Evolutionary conservation across 1,140 invertebrate genomes (phyloP), one percentile per base, ranked within the genome.

Genomic region (Drosophila setifemur): DNA sequence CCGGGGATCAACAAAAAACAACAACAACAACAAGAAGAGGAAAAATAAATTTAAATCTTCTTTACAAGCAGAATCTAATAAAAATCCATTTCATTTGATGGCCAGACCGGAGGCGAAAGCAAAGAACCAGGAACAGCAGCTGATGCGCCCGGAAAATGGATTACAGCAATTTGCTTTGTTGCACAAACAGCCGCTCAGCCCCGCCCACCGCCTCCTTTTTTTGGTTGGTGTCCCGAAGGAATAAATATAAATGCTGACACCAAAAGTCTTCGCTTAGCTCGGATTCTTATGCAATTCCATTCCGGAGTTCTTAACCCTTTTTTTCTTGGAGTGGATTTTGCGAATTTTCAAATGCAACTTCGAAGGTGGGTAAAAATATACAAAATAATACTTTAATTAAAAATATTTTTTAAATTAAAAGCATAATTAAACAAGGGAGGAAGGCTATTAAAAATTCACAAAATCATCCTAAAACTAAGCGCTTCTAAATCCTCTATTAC

Each of bases 91-190:
- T 81, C 71, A 81, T 81, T 81, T 81, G 76, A 81, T 50, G 78
- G 69, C 57, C 44, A 19, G 33, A 7, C 42, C 33, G 11, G 33
- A 48, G 35, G 25, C 33, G 19, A 26, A 37, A 47, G 25, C 8
- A 39, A 12, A 52, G 47, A 37, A 73, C 18, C 8, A 35, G 60
- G 33, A 75, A 23, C 74, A 69, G 76, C 76, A 81, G 76, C 71
- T 81, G 76, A 81, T 81, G 76, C 71, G 77, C 71, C 77, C 68
- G 60, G 76, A 75, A 81, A 81, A 81, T 81, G 71, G 76, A 81
- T 81, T 81, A 81, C 76, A 57, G 76, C 76, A 81, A 81, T 81
- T 81, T 81, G 76, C 76, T 81, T 75, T 81, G 76, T 81, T 81
- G 76, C 72, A 74, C 76, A 81, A 81, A 81, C 76, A 81, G 69